phyloP scores from a whole-genome alignment of 2,888 invertebrate genomes.

The Micropterix aruncella region DNA sequence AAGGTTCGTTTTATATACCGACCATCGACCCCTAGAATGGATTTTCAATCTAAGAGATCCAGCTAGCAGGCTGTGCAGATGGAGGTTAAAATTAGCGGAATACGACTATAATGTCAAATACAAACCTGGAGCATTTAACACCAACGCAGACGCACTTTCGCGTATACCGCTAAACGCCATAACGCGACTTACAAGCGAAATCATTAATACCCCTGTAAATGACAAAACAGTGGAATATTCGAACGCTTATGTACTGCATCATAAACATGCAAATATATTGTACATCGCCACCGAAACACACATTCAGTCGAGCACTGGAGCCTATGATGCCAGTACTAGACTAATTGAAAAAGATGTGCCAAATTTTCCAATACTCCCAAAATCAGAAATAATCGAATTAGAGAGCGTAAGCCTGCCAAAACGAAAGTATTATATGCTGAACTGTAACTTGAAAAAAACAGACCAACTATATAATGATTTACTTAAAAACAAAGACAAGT shows the following conservation, averaged over 20 bases:
- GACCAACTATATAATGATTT: not conserved
- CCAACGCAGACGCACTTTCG: constrained; percentile 11
- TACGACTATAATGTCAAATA: constrained; percentile 15
- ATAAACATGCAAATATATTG: no score
- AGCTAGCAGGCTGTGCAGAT: constrained; percentile 14
- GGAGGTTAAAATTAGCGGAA: constrained; percentile 15
- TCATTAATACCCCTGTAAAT: not conserved
- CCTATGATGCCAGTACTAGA: not conserved
- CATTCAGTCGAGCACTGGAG: not conserved
- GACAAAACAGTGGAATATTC: no score
- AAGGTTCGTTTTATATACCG: constrained; percentile 16
- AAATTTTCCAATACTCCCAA: not conserved
- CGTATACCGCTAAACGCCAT: not conserved
- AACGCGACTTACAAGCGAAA: not conserved
- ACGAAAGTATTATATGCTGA: not conserved
- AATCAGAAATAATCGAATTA: no score
- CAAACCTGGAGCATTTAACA: constrained; percentile 12
- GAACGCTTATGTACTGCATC: no score
- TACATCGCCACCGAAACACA: not conserved
- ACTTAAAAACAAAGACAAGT: not conserved
- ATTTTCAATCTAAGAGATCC: constrained; percentile 14
- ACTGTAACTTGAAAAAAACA: not conserved
- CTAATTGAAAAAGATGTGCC: not conserved
- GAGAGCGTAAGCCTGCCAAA: not conserved
- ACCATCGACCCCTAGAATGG: constrained; percentile 17